Percentiles rank a stretch among this genome's conserved stretches.
Evolutionary conservation across 2,888 invertebrate species (phyloP).

Genomic region (Tipula confusa): DNA sequence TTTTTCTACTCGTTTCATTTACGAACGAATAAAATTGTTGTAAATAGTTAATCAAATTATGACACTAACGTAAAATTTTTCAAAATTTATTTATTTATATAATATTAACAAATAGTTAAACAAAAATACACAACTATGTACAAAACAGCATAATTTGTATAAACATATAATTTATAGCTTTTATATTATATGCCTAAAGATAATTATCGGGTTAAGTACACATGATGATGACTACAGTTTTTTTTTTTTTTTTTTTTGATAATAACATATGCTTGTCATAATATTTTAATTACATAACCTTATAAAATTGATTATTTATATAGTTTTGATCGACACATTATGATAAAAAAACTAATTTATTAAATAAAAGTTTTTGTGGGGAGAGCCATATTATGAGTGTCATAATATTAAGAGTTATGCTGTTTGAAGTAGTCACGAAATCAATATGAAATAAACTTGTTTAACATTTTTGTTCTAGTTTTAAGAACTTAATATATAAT

Average conservation of each 20-base stretch:
- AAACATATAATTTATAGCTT: background rate
- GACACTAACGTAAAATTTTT: too few relatives aligned
- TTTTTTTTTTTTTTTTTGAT: too few relatives aligned
- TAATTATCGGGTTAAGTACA: background rate
- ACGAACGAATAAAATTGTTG: too few relatives aligned
- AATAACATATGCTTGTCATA: background rate
- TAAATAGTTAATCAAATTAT: too few relatives aligned
- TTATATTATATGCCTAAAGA: background rate
- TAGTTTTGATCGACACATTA: background rate
- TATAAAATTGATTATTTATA: background rate
- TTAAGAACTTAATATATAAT: background rate
- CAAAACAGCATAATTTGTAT: background rate
- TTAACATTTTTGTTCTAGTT: background rate
- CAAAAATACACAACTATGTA: background rate
- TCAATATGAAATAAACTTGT: background rate
- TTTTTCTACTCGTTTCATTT: too few relatives aligned
- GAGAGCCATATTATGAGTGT: background rate
- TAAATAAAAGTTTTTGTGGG: too few relatives aligned
- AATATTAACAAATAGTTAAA: background rate
- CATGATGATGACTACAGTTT: background rate
- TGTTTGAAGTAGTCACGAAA: background rate
- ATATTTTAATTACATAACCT: background rate
- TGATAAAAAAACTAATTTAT: background rate
- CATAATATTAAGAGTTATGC: background rate
- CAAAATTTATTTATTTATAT: background rate